Evolutionary conservation across 2,113 vertebrate species (phyloP).

Genomic region (Podarcis muralis): DNA sequence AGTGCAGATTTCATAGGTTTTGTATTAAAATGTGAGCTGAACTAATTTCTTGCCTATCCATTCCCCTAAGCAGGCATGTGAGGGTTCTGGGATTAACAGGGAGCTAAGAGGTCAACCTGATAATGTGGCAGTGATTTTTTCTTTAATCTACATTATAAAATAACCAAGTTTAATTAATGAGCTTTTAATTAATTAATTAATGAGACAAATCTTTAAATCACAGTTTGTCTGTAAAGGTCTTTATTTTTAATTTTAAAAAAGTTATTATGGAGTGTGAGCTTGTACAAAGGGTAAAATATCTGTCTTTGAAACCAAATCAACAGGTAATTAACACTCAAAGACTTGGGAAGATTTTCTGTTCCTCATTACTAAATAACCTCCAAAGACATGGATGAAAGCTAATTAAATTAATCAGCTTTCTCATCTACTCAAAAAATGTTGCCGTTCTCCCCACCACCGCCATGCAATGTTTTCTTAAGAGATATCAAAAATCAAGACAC

Average conservation of each 20-base stretch:
- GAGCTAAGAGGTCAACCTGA: neutral
- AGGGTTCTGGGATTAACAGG: neutral
- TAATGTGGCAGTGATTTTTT: neutral
- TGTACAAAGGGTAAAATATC: conserved; percentile 54
- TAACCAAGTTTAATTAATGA: neutral
- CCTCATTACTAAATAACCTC: conserved; percentile 51
- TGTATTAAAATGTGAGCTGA: no score
- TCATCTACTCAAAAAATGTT: conserved; percentile 23
- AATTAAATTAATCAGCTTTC: conserved; percentile 71
- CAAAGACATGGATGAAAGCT: conserved; percentile 64
- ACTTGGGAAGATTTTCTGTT: conserved; percentile 49
- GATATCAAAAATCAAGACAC: conserved; percentile 38
- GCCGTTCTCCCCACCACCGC: conserved; percentile 12
- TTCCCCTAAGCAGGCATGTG: neutral
- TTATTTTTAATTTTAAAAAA: neutral
- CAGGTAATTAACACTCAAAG: conserved; percentile 59
- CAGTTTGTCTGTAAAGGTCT: neutral
- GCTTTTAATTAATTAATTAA: neutral
- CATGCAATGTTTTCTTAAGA: conserved; percentile 31
- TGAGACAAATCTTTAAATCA: neutral
- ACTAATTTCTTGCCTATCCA: no score
- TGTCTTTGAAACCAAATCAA: conserved; percentile 52
- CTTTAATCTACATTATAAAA: neutral
- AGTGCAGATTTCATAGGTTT: no score
- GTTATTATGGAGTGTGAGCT: conserved; percentile 7